Base-by-base conservation (phyloP, 2,113 vertebrate species). In the Pheucticus melanocephalus region DNA sequence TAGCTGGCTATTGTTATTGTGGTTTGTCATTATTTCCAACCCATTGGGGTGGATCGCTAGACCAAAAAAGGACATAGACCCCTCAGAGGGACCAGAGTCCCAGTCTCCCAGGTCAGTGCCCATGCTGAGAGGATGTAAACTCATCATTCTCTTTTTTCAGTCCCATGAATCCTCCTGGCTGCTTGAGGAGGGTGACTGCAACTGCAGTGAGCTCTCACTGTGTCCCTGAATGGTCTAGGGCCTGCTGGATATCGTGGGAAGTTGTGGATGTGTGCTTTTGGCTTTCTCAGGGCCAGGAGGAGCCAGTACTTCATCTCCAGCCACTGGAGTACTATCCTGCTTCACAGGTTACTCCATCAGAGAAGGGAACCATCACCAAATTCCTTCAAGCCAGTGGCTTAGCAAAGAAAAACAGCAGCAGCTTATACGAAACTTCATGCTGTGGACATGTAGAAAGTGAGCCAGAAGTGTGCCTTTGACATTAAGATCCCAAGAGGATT, bases 11-110 rank as follows among this genome's bases (percentile, higher is more conserved):
- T 97, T 96, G 94, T 96, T 93, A 84, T 64, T 96, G 96, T 68
- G 95, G 93, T 92, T 95, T 96, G 82, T 93, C 90, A 84, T 96
- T 90, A 96, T 96, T 96, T 96, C 88, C 92, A 96, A 28, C n/a
- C 56, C 85, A 68, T 57, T 86, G 92, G 86, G 76, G 56, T 96
- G 93, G 82, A 93, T 94, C 69, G 48, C 64, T 88, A 75, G 76
- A 90, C 95, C 90, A 71, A 80, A 90, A 93, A 83, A 92, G 79
- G 94, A 86, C 1, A 1, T 13, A 88, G 80, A 60, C 86, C 83
- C 69, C 89, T 92, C 81, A 89, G 77, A 96, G 73, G 48, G 65
- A 91, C 65, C 56, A 31, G 14, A 92, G 66, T 79, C 44, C 33
- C 44, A 60, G 31, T 72, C 42, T 83, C 39, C 51, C 73, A 84